Percentiles rank a stretch among this genome's conserved stretches.
Evolutionary conservation across 2,797 vertebrate genomes (phyloP).

Genomic region (Tokudaia tokunoshimensis): DNA sequence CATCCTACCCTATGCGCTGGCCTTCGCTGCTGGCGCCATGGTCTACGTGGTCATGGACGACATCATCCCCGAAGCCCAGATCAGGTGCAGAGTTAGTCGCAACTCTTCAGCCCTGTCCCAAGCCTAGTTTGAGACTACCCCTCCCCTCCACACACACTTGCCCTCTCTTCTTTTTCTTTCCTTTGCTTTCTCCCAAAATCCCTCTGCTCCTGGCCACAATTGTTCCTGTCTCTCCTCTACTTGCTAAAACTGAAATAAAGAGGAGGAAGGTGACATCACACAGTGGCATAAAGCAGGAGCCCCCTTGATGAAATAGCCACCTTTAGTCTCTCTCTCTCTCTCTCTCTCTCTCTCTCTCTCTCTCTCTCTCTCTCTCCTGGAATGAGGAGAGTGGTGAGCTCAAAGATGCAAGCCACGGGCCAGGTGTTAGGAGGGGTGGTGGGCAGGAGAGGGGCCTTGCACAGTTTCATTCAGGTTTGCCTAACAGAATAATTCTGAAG

Average conservation of each 20-base stretch:
- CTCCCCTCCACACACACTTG: rapidly evolving
- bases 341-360: background rate
- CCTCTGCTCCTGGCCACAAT: background rate
- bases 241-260: background rate
- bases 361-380: background rate
- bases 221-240: too few relatives aligned
- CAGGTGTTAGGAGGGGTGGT: background rate
- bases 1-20: constrained; percentile 95
- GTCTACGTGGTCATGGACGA: constrained; percentile 97
- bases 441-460: background rate
- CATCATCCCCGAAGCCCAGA: constrained; percentile 97
- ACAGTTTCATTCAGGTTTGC: background rate
- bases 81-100: constrained; percentile 88
- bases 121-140: rapidly evolving
- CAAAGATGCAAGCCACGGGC: background rate
- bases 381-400: background rate
- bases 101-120: rapidly evolving
- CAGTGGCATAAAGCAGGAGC: too few relatives aligned
- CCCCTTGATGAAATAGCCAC: rapidly evolving
- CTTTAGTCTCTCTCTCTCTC: background rate
- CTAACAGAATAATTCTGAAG: background rate
- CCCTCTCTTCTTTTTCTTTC: background rate
- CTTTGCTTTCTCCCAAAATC: background rate
- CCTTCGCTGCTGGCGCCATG: constrained; percentile 97
- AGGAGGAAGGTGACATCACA: background rate